A percentile compares a stretch with the other conserved stretches of the same genome.
These are phyloP conservation scores for Forbesichthys papilliferus DNA, from an alignment of 2,113 vertebrate genomes.

Conservation along the genomic window DNA sequence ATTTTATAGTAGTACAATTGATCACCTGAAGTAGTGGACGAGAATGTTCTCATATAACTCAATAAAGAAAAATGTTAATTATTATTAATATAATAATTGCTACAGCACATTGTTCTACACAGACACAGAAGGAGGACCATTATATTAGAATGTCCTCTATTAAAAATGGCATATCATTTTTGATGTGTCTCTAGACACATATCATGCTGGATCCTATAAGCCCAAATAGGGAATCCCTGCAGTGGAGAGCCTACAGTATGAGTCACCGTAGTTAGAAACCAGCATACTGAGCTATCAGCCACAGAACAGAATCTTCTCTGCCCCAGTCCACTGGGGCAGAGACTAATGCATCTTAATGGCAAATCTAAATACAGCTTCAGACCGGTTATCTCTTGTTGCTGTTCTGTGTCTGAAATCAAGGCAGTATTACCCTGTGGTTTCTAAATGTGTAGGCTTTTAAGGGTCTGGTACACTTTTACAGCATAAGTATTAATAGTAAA, in stretches of 20 bases:
- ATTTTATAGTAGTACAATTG: too few relatives aligned
- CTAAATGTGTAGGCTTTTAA: too few relatives aligned
- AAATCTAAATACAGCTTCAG: constrained; percentile 61
- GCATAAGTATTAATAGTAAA: too few relatives aligned
- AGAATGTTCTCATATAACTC: too few relatives aligned
- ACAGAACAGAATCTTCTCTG: constrained; percentile 47
- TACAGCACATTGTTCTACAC: too few relatives aligned
- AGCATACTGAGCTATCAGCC: constrained; percentile 53
- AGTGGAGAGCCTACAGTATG: constrained; percentile 35
- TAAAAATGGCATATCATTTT: constrained; percentile 13
- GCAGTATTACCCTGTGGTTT: too few relatives aligned
- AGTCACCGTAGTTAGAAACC: constrained; percentile 55
- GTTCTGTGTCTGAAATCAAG: too few relatives aligned
- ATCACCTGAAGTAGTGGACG: too few relatives aligned
- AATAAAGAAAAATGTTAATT: too few relatives aligned
- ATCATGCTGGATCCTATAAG: constrained; percentile 40
- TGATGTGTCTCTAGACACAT: constrained; percentile 13
- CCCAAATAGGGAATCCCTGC: constrained; percentile 64
- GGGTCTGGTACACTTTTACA: too few relatives aligned
- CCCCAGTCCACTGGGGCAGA: constrained; percentile 39
- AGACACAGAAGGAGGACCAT: too few relatives aligned
- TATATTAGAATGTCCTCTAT: constrained; percentile 6
- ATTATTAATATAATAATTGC: too few relatives aligned
- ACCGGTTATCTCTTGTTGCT: constrained; percentile 10
- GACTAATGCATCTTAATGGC: constrained; percentile 56